Evolutionary conservation across 2,797 vertebrate genomes (phyloP), one percentile per base, ranked within the genome.

Genomic region (Dipus sagitta): DNA sequence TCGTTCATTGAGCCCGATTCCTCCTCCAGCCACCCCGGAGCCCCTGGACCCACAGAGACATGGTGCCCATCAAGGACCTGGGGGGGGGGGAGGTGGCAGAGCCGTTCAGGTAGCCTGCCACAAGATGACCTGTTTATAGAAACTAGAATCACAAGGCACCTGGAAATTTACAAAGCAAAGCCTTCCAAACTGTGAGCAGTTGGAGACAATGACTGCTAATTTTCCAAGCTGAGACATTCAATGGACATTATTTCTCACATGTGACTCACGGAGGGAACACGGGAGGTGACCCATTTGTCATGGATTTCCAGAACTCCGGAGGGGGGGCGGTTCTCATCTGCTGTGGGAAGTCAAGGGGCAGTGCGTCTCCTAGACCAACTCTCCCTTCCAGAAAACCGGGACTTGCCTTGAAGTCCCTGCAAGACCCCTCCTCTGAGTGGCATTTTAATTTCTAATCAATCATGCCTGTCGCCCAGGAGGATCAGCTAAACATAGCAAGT

Each of bases 1-100:
- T 97, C 96, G 96, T 96, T 97, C 93, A 98, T 97, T 98, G 97
- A 98, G 96, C 96, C 84, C 88, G 52, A 6, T 92, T 97, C 96
- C 86, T 97, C 77, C 93, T 97, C 98, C 95, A 68, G 93, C 79
- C 95, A 94, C 81, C 91, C 88, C 15, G 52, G 94, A 96, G 96
- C 97, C 96, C 80, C 68, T 20, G 78, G 91, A 93, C 93, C 97
- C 97, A 95, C 95, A 82, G 76, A 75, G 0, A 80, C 96, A 94
- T 74, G 96, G 87, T 26, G 70, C 24, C 95, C 95, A 13, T 14
- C 4, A 60, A 88, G 93, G 91, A 72, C 95, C 95, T 34, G 54
- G 42, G 26, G 71, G 21, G 96, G 93, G 84, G 1, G 71, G 92
- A 32, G 90, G 90, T 28, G 52, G 95, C 81, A 95, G 92, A 52